phyloP scores from a whole-genome alignment of 2,888 invertebrate species.

The Leptinotarsa haldemani region DNA sequence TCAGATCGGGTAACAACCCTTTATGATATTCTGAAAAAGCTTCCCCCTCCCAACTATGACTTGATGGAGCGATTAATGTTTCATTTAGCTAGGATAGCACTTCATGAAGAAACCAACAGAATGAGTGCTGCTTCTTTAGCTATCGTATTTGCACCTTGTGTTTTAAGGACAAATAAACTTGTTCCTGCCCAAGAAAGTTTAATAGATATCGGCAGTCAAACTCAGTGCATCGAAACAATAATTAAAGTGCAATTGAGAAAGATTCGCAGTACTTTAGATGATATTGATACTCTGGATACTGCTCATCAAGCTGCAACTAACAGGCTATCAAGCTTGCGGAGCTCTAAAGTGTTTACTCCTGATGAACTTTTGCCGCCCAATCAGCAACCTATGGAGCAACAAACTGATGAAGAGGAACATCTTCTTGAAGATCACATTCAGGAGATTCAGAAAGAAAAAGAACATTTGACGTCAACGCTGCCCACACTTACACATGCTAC shows the following conservation, averaged over 20 bases:
- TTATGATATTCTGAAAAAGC: slow-evolving; percentile 87
- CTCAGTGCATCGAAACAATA: slow-evolving; percentile 90
- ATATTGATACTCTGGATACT: slow-evolving; percentile 89
- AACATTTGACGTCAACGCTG: slow-evolving; percentile 80
- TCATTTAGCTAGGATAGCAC: slow-evolving; percentile 89
- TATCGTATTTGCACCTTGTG: slow-evolving; percentile 95
- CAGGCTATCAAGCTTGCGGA: slow-evolving; percentile 81
- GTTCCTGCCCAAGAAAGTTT: slow-evolving; percentile 93
- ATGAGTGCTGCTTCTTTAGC: slow-evolving; percentile 94
- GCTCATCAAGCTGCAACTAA: slow-evolving; percentile 88
- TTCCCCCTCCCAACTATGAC: slow-evolving; percentile 90
- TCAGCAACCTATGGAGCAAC: slow-evolving; percentile 50
- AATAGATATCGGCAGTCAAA: slow-evolving; percentile 87
- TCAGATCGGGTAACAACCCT: slow-evolving; percentile 86
- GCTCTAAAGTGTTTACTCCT: slow-evolving; percentile 77
- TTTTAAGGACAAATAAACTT: slow-evolving; percentile 86
- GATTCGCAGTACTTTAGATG: slow-evolving; percentile 86
- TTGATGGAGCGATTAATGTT: slow-evolving; percentile 92
- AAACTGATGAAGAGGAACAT: slow-evolving; percentile 78
- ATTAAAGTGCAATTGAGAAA: slow-evolving; percentile 87
- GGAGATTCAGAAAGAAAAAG: slow-evolving; percentile 86
- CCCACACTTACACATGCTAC: slow-evolving; percentile 85
- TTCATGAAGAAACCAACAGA: slow-evolving; percentile 87
- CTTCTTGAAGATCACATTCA: slow-evolving; percentile 82
- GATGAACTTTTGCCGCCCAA: slow-evolving; percentile 67